Evolutionary conservation across 2,797 vertebrate genomes (phyloP), one percentile per base, ranked within the genome.

Genomic region (Pantherophis vulpinus): DNA sequence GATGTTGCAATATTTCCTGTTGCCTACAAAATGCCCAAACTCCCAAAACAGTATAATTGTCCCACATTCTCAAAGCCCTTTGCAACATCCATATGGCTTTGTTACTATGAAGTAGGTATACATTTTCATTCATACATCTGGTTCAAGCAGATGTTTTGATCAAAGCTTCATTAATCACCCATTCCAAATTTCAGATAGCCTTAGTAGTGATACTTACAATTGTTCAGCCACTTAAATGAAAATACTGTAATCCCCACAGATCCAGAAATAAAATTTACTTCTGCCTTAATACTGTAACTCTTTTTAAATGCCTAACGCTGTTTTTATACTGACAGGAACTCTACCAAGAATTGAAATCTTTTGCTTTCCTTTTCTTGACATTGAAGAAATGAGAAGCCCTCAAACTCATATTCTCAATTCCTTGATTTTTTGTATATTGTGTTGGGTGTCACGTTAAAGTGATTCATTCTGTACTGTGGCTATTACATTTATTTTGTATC

Each of bases 401-500:
- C 54, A 47, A 37, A 32, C 27, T n/a, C 83, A 88, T 29, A 55
- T 61, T 93, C 51, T 63, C 54, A 1, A 54, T 91, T 92, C 86
- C 70, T 88, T 83, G 86, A 91, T 91, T 91, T 66, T 93, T 91
- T 23, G 88, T 66, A 90, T 92, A 87, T 70, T 27, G 23, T 3
- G 11, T 92, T 88, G 91, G 47, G 37, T 92, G 12, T 79, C 91
- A 60, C 13, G 27, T 27, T 90, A 54, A 95, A 97, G 58, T 88
- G 79, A 32, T 94, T 92, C 93, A 83, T 23, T 87, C 91, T 58
- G 66, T 93, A 94, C 93, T 94, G 54, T 59, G n/a, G 2, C 90
- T 70, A 91, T 93, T 88, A 94, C 23, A 95, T 94, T 93, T 11
- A 94, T 93, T 95, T 95, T 70, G 74, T 3, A 93, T 93, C 51